Conservation (phyloP, 2,113 vertebrate species). For the Butastur rufipennis region DNA sequence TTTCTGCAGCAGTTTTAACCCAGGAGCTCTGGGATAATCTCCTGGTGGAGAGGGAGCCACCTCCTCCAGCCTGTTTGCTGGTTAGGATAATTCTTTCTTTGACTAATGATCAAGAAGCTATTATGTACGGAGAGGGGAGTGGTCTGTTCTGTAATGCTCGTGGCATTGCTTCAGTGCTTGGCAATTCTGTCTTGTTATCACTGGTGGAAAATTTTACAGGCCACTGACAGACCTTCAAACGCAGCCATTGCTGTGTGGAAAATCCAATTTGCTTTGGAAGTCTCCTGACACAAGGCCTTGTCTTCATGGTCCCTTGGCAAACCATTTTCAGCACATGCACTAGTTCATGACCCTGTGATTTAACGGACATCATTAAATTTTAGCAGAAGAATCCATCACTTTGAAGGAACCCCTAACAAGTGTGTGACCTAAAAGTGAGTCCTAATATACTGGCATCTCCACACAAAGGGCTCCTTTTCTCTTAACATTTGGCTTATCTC, state of each 20-base stretch:
- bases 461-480: slow-evolving; percentile 54
- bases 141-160: not conserved
- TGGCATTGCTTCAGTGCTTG: not conserved
- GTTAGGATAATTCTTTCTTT: slow-evolving; percentile 13
- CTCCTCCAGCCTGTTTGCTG: not conserved
- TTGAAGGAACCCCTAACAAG: slow-evolving; percentile 57
- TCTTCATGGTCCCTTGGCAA: slow-evolving; percentile 41
- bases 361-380: slow-evolving; percentile 64
- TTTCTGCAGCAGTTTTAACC: not conserved
- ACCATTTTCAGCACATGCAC: slow-evolving; percentile 38
- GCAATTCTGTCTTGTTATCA: slow-evolving; percentile 8
- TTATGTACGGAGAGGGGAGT: not conserved
- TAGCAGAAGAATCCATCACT: slow-evolving; percentile 64
- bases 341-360: slow-evolving; percentile 56
- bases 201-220: slow-evolving; percentile 51
- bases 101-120: not conserved
- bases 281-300: slow-evolving; percentile 51
- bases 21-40: not conserved
- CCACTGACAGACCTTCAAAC: slow-evolving; percentile 49
- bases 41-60: not conserved
- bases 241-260: slow-evolving; percentile 34
- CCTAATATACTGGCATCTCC: slow-evolving; percentile 13
- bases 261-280: slow-evolving; percentile 57
- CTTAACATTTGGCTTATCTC: slow-evolving; percentile 62
- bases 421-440: slow-evolving; percentile 59